Evolutionary conservation across 2,797 vertebrate species (phyloP), one percentile per base, ranked within the genome.

Genomic region (Eurystomus glaucurus): DNA sequence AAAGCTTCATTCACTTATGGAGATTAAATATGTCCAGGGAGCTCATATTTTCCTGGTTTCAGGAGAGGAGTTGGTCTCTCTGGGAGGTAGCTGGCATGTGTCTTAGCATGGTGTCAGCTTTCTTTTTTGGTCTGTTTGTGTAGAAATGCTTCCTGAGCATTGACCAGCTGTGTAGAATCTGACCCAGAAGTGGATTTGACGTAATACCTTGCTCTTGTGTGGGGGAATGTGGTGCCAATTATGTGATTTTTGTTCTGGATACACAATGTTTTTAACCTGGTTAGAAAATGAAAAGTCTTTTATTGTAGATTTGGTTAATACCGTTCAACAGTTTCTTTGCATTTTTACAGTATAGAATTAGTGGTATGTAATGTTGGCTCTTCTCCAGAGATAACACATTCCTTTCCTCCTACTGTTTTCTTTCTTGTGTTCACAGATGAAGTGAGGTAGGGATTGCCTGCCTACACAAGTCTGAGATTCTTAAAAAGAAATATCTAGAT

Each of bases 341-440:
- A 35, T 68, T 85, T 69, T 51, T 81, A 11, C 26, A 23, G 31
- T n/a, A 11, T 21, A 80, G 33, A n/a, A 58, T 25, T 50, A 71
- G 28, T 48, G 28, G 14, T 68, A 19, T 85, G 23, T 50, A 16
- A 28, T 72, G 35, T 3, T 88, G 57, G 18, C 39, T 58, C 2
- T 46, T 74, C 35, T 39, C 21, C 31, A 85, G 45, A 75, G n/a
- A 33, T 18, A 46, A 76, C 26, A 18, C 6, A 8, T 85, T 76
- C 22, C 50, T 81, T 91, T 94, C 43, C 33, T 91, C 39, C 65
- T 81, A 50, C 62, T 77, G 14, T 50, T 94, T 61, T 61, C 39
- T 76, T 66, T 89, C 39, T 29, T n/a, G 10, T 64, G 10, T 15
- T 88, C 29, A 16, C 65, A 50, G 52, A 45, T 62, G 62, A 65